phyloP scores from a whole-genome alignment of 2,113 vertebrate genomes.

The Ophthalmolycus amberensis region DNA sequence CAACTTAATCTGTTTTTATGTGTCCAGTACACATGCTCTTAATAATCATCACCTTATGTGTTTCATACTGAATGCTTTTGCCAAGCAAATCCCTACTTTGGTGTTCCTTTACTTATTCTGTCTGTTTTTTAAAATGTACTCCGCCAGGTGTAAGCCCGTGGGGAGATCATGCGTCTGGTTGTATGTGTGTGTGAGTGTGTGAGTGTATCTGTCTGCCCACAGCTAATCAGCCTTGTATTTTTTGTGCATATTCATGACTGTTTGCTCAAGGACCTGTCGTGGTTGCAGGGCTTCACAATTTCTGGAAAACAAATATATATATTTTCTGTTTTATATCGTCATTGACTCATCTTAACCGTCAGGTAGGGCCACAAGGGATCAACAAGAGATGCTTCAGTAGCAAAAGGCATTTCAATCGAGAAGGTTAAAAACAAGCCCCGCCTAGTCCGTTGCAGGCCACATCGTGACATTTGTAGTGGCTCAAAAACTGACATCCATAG shows the following conservation, averaged over 20 bases:
- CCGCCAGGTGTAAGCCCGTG: background rate
- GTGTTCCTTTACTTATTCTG: background rate
- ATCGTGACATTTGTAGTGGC: background rate
- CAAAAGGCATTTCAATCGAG: background rate
- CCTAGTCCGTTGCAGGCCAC: background rate
- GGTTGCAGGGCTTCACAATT: background rate
- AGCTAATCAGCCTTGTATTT: background rate
- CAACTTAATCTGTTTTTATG: conserved; percentile 18
- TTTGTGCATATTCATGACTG: background rate
- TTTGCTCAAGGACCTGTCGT: background rate
- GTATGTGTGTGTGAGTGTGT: background rate
- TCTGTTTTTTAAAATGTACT: background rate
- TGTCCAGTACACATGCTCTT: background rate
- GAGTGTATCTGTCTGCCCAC: background rate
- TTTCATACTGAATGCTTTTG: background rate
- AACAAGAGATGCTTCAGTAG: background rate
- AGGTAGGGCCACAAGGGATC: background rate
- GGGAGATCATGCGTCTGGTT: background rate
- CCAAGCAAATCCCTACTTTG: background rate
- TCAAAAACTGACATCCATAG: background rate
- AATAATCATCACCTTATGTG: conserved; percentile 21
- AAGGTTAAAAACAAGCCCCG: background rate
- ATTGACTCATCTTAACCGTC: background rate
- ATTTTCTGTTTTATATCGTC: background rate
- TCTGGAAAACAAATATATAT: background rate